Evolutionary conservation across 2,888 invertebrate species (phyloP).

Genomic region (Temnothorax ravouxi): DNA sequence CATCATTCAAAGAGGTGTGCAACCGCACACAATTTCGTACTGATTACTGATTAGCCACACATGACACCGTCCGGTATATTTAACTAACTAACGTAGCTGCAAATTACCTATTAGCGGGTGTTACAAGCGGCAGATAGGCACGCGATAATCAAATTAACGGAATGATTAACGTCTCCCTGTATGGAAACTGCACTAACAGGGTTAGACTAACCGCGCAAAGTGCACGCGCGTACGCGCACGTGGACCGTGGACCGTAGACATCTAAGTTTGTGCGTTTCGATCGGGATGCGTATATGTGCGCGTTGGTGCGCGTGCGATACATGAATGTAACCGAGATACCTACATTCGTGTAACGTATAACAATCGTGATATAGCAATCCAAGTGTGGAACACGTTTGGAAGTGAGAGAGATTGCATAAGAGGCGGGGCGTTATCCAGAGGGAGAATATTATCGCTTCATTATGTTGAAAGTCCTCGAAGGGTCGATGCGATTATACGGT

Average conservation of each 20-base stretch:
- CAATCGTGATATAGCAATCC: conserved; percentile 9
- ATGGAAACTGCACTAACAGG: conserved; percentile 77
- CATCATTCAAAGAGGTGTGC: conserved; percentile 26
- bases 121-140: conserved; percentile 78
- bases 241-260: not conserved
- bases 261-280: conserved; percentile 32
- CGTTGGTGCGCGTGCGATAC: not conserved
- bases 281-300: not conserved
- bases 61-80: conserved; percentile 76
- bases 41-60: conserved; percentile 78
- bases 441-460: conserved; percentile 74
- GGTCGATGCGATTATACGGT: conserved; percentile 60
- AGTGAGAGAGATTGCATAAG: conserved; percentile 28
- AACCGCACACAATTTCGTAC: conserved; percentile 71
- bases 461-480: conserved; percentile 65
- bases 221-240: conserved; percentile 66
- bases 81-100: conserved; percentile 82
- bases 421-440: conserved; percentile 20
- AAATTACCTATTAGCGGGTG: conserved; percentile 83
- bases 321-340: not conserved
- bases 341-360: not conserved
- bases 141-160: conserved; percentile 80
- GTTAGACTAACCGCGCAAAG: conserved; percentile 79
- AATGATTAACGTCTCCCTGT: conserved; percentile 79
- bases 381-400: conserved; percentile 13